A percentile compares a stretch with the other conserved stretches of the same genome.
Conservation (phyloP, 2,113 vertebrate genomes). For the rat (Rattus norvegicus) region DNA sequence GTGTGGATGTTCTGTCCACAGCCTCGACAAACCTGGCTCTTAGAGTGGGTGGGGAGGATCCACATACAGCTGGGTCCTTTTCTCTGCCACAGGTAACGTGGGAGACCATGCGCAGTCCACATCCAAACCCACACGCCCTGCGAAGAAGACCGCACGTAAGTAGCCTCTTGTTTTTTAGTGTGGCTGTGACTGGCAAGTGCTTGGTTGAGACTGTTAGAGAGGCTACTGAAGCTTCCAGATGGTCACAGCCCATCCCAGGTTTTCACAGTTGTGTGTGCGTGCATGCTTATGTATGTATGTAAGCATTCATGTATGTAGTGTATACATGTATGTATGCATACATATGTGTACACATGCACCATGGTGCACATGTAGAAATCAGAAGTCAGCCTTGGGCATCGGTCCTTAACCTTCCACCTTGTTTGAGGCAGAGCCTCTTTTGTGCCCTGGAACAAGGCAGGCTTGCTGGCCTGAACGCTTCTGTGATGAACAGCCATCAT, state of each 20-base stretch:
- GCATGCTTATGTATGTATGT: background rate
- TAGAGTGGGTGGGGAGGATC: background rate
- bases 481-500: background rate
- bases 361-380: background rate
- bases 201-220: background rate
- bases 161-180: accelerated
- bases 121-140: background rate
- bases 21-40: background rate
- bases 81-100: slow-evolving; percentile 30
- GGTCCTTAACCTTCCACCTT: background rate
- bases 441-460: background rate
- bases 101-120: background rate
- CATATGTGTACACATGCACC: background rate
- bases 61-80: background rate
- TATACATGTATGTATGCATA: no score
- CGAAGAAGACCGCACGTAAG: slow-evolving; percentile 51
- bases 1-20: accelerated
- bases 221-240: no score
- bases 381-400: background rate
- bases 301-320: no score
- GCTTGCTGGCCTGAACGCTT: background rate
- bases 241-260: background rate
- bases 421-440: background rate
- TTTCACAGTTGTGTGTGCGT: accelerated
- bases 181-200: background rate